Conservation (phyloP, 64 coral and sea anemone species). For the Stichodactyla mertensii region DNA sequence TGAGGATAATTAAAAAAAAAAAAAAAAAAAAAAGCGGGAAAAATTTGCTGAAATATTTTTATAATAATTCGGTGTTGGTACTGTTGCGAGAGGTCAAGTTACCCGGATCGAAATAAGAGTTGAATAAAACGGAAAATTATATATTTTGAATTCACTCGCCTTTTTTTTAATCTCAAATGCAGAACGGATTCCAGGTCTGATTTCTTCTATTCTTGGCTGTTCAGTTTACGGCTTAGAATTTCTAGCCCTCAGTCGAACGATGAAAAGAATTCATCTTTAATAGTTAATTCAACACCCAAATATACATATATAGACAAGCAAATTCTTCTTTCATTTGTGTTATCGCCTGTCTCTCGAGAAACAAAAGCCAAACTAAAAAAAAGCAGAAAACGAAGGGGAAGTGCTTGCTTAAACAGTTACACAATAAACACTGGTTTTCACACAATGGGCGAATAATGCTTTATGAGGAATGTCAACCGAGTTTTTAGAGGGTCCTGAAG, state of each 20-base stretch:
- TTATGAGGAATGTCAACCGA: neutral
- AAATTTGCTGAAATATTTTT: too few species aligned
- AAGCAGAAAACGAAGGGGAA: neutral
- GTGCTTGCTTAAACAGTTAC: neutral
- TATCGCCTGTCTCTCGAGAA: neutral
- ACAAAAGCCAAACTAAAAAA: neutral
- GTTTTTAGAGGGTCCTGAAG: too few species aligned
- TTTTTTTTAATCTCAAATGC: too few species aligned
- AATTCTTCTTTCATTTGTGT: neutral
- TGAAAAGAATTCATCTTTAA: neutral
- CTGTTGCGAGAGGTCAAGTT: too few species aligned
- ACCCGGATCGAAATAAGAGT: too few species aligned
- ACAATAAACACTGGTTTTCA: neutral
- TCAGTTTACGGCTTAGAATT: neutral
- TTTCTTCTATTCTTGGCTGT: too few species aligned
- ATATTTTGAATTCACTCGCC: too few species aligned
- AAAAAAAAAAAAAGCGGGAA: too few species aligned
- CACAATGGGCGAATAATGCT: neutral
- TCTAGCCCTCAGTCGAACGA: neutral
- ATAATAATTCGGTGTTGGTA: too few species aligned
- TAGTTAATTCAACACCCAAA: neutral
- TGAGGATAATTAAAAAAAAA: too few species aligned
- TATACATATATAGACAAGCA: neutral
- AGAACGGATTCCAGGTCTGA: too few species aligned
- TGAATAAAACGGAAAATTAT: too few species aligned